Evolutionary conservation across 2,888 invertebrate species (phyloP), one percentile per base, ranked within the genome.

Genomic region (Platycheirus albimanus): DNA sequence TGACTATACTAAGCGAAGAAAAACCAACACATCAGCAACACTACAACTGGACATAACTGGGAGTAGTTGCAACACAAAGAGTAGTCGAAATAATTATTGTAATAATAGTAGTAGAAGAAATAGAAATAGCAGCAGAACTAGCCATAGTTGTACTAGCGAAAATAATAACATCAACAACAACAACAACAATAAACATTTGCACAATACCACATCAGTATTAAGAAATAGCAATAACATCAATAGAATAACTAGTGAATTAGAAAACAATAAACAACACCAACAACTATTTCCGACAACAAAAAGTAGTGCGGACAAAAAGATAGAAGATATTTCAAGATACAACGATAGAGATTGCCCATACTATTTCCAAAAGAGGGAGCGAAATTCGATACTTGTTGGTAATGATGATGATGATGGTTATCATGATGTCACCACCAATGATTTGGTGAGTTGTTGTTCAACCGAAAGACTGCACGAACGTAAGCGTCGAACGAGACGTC

Each of bases 391-490:
- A 64, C 11, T n/a, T 30, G 30, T n/a, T 3, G 10, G 1, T 15
- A 52, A 49, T 8, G 66, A 13, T 24, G n/a, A 15, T 17, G 38
- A 24, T 19, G 38, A 20, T 61, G 28, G n/a, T n/a, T n/a, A n/a
- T n/a, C n/a, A n/a, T n/a, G n/a, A n/a, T n/a, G n/a, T n/a, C n/a
- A n/a, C n/a, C n/a, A n/a, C 36, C 17, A 52, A 63, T 43, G 24
- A 63, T 67, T 74, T 52, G 58, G 19, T 61, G 36, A 74, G 72
- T 83, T 83, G 83, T 78, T 83, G 72, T 74, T 83, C 78, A 74
- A 89, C 86, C 80, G 87, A 88, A 89, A 89, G 89, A 89, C 89
- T 89, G 89, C 88, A 87, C 87, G 86, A 86, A 87, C 87, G 87
- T 85, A 89, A 89, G 86, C 86, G 88, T 86, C 88, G 88, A 85